Base-by-base conservation (phyloP, 2,797 vertebrate genomes). In the Benthosema pterotum region DNA sequence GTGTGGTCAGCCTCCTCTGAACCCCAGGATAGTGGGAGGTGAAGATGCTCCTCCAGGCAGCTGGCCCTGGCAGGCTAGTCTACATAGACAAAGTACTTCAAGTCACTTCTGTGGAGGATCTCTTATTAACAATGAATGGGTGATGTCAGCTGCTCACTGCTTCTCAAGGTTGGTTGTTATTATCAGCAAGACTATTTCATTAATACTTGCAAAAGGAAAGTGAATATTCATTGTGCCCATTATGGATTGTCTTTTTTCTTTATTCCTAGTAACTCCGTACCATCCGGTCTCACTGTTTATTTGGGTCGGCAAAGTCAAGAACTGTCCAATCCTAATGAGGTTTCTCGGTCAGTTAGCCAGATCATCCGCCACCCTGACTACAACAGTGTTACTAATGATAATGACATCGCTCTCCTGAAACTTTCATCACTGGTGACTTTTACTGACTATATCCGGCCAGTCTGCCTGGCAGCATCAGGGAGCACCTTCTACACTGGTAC, bases 11-110 rank as follows among this genome's bases (percentile, higher is more conserved):
- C 9, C 42, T 11, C 8, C 61, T 11, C 43, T 75, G 8, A 69
- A 52, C 54, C 50, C 22, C 17, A 60, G 52, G 52, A 80, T 69
- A 15, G 78, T 65, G 0, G 88, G 86, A n/a, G 88, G 86, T 1
- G 1, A 78, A 42, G 32, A 0, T 0, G 84, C 83, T 4, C 11
- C 73, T 6, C 22, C 3, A 0, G 92, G 92, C 25, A 86, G 67
- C 62, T 95, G 94, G 94, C 94, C 93, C 0, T 95, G 94, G 94
- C 91, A 93, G 79, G 87, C 42, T 59, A 93, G 92, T 65, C 18
- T 0, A 0, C 0, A 25, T 25, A 0, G 0, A 25, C n/a, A n/a
- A n/a, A n/a, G n/a, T n/a, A n/a, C n/a, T n/a, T 5, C 22, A 25
- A 25, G 22, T 25, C 93, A 92, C n/a, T 58, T 91, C 32, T 95